Evolutionary conservation across 2,113 vertebrate genomes (phyloP).

Genomic region (Scatophagus argus): DNA sequence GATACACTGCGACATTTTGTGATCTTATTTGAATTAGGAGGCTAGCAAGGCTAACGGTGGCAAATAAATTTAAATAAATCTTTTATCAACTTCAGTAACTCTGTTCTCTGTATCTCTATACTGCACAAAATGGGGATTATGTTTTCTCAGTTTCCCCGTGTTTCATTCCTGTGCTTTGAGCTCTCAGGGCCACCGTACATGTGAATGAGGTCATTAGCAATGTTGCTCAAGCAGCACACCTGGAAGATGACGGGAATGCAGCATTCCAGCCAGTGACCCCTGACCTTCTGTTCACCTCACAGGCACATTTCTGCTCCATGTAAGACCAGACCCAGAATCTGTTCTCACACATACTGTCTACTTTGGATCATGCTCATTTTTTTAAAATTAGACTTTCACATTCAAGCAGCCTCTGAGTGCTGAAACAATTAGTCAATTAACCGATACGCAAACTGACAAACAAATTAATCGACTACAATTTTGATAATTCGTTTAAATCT

Average conservation of each 20-base stretch:
- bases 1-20: background rate
- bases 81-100: background rate
- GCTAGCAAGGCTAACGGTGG: background rate
- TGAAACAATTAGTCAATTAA: background rate
- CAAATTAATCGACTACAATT: background rate
- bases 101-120: background rate
- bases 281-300: conserved; percentile 53
- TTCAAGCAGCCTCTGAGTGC: background rate
- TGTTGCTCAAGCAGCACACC: conserved; percentile 55
- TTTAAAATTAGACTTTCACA: background rate
- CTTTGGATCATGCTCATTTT: background rate
- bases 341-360: conserved; percentile 28
- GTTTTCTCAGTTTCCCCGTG: background rate
- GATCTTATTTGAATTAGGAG: background rate
- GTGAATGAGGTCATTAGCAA: conserved; percentile 15
- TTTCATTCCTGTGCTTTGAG: conserved; percentile 7
- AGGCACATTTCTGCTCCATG: conserved; percentile 38
- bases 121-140: background rate
- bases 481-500: background rate
- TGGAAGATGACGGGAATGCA: conserved; percentile 57
- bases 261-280: conserved; percentile 65
- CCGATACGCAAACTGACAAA: background rate
- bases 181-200: background rate
- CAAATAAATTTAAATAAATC: background rate
- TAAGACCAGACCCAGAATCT: conserved; percentile 1